Percentiles rank a stretch among this genome's conserved stretches.
Evolutionary conservation across 2,888 invertebrate genomes (phyloP).

Genomic region (Lasioglossum marginatum): DNA sequence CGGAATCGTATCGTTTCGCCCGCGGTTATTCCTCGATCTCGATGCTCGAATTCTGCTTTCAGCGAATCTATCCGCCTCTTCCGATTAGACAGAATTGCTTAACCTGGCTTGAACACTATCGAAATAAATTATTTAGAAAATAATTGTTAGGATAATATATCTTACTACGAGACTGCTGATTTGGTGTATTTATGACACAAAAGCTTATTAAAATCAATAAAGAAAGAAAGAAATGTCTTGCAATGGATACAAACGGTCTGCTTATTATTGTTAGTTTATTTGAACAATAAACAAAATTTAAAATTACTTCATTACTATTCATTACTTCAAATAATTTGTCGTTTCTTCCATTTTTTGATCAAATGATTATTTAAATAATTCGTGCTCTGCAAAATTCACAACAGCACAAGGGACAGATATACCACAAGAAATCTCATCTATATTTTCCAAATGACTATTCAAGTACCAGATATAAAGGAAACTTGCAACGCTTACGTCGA

Average conservation of each 20-base stretch:
- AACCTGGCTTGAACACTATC: not conserved
- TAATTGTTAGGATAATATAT: not conserved
- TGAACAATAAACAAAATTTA: too few relatives aligned
- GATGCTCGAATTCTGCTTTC: not conserved
- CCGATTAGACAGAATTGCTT: not conserved
- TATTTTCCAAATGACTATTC: not conserved
- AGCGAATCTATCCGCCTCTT: not conserved
- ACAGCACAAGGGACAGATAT: too few relatives aligned
- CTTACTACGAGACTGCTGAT: too few relatives aligned
- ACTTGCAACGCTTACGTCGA: not conserved
- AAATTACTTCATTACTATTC: too few relatives aligned
- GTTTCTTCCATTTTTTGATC: too few relatives aligned
- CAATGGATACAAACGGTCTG: too few relatives aligned
- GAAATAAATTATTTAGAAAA: not conserved
- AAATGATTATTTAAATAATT: too few relatives aligned
- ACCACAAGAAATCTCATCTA: not conserved
- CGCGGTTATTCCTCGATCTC: conserved; percentile 11
- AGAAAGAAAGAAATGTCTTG: too few relatives aligned
- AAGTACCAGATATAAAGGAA: conserved; percentile 10
- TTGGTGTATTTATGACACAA: not conserved
- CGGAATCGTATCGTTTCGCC: conserved; percentile 55
- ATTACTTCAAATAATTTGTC: too few relatives aligned
- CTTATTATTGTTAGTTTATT: too few relatives aligned
- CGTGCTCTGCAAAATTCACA: too few relatives aligned
- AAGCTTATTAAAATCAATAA: too few relatives aligned